Base-by-base conservation (phyloP, 2,113 vertebrate genomes). In the Strix aluco region DNA sequence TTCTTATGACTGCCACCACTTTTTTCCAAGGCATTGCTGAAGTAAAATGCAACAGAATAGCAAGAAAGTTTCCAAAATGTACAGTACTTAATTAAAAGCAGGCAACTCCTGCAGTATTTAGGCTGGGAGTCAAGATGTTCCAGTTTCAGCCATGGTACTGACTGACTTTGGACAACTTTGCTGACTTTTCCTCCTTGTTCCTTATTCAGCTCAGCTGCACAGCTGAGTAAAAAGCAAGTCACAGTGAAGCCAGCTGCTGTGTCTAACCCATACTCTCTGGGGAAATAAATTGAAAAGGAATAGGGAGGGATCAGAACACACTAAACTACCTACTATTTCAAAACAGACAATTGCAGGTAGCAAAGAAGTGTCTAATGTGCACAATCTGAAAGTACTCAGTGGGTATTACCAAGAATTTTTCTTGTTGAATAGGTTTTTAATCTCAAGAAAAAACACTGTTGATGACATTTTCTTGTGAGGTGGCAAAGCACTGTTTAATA, bases 191-290 rank as follows among this genome's bases (percentile, higher is more conserved):
- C 52, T 94, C 44, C 91, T 79, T 75, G 44, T 91, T 96, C 66
- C 44, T 96, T 87, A 96, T 96, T 92, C 96, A 96, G 78, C 73
- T 96, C 94, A 96, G 89, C 65, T 92, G 52, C 87, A 85, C 52
- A 92, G 18, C 27, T 85, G 70, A 95, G 81, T 85, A 72, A 94
- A 97, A 97, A 85, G 36, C 81, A 81, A 97, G 89, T 65, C 84
- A 91, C 83, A 92, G 52, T 95, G 86, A 96, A 96, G 69, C 65
- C 80, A 96, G 96, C 87, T 94, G 91, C 81, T 82, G 27, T 85
- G 61, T 80, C 78, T 92, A 91, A 65, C 73, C 40, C 19, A 32
- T 72, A 46, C 27, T 82, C 81, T 94, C 84, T n/a, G 52, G 73
- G 52, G 84, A 95, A 96, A 94, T 84, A 96, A 95, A 96, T 87